Evolutionary conservation across 1,140 invertebrate genomes (phyloP).

Genomic region (Branchinecta lynchi): DNA sequence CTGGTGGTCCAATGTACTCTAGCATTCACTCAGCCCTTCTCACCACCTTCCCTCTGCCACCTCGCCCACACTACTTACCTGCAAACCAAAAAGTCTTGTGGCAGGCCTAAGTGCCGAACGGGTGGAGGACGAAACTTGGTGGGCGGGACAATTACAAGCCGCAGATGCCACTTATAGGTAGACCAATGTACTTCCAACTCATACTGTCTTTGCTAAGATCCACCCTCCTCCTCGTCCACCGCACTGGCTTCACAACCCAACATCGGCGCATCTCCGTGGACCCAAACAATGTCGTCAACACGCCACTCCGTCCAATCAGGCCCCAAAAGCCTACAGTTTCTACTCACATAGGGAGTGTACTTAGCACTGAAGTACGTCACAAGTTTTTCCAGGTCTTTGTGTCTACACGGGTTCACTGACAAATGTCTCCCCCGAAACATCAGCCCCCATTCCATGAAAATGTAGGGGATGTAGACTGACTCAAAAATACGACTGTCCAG

Average conservation of each 20-base stretch:
- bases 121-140: no score
- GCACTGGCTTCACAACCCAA: neutral
- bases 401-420: neutral
- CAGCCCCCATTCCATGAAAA: constrained; percentile 30
- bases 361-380: neutral
- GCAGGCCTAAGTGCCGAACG: no score
- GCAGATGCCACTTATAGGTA: no score
- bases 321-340: neutral
- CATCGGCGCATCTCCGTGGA: constrained; percentile 9
- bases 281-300: constrained; percentile 14
- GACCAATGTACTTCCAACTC: no score
- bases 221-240: no score
- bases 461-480: constrained; percentile 25
- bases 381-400: constrained; percentile 3
- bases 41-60: no score
- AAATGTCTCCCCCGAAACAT: constrained; percentile 14
- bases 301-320: constrained; percentile 10
- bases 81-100: no score
- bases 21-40: no score
- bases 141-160: no score
- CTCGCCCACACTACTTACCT: no score
- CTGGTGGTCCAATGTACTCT: no score
- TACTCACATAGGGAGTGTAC: constrained; percentile 13
- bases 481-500: constrained; percentile 24
- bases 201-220: no score